Evolutionary conservation across 1,140 invertebrate genomes (phyloP), one percentile per base, ranked within the genome.

Genomic region (Drosophila jambulina): DNA sequence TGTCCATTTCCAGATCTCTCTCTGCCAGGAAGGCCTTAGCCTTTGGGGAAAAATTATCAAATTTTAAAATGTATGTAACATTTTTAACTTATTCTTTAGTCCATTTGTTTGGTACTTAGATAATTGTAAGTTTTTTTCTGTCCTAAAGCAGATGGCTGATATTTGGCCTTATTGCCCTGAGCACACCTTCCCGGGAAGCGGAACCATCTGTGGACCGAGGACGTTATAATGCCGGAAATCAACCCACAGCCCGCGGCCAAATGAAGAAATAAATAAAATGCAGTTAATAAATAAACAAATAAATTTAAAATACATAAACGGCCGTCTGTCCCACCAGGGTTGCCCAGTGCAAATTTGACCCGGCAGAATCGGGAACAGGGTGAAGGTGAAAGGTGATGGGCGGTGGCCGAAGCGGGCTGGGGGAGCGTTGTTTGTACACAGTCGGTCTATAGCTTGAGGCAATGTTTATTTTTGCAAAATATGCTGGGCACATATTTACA

Each of bases 211-310:
- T 46, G 13, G 21, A 7, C 29, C 8, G 45, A 3, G 45, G 36
- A 48, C 27, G 65, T 10, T 42, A 23, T 19, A 49, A 43, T 21
- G 34, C 32, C 13, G 38, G 43, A 76, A 71, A 86, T 29, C 68
- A 78, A 75, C 64, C 63, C 63, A 69, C 15, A 63, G 82, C 84
- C 81, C 23, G 46, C 36, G 82, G 84, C 80, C 17, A 36, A 62
- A 57, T 75, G 43, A 65, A 58, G 71, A 87, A 81, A 70, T 85
- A 78, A 81, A 85, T 84, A 79, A 71, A 87, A 78, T 88, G 85
- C 84, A 88, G 85, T 88, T 88, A 85, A 90, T 82, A 88, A 88
- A 82, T 88, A 90, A 88, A 90, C 85, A 88, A 88, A 88, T 85
- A 88, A 79, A 90, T 88, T 88, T 91, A 78, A 84, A 78, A 83